phyloP scores from a whole-genome alignment of 2,113 vertebrate genomes.

The Xerus inauris region DNA sequence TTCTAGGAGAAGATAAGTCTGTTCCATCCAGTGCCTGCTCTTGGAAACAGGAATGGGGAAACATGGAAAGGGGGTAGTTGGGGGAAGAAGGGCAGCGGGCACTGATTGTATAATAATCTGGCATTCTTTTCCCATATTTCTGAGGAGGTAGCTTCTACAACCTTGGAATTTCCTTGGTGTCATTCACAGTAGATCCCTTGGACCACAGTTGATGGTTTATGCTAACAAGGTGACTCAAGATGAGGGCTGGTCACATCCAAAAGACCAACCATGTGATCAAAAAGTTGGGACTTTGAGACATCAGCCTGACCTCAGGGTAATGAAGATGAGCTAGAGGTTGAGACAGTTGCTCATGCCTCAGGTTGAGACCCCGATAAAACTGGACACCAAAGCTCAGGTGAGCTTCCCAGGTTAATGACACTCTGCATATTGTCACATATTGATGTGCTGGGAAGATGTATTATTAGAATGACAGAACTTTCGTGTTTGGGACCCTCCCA shows the following conservation, averaged over 20 bases:
- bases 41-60: not conserved
- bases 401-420: not conserved
- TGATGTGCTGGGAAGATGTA: not conserved
- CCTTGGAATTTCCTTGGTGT: not conserved
- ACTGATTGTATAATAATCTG: not conserved
- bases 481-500: not conserved
- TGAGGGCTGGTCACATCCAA: not conserved
- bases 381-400: not conserved
- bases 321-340: not conserved
- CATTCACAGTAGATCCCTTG: no score
- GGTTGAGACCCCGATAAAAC: not conserved
- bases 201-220: not conserved
- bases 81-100: not conserved
- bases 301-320: no score
- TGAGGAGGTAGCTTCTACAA: not conserved
- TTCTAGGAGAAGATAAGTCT: not conserved
- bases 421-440: accelerated
- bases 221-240: no score
- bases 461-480: not conserved
- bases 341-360: not conserved
- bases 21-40: not conserved
- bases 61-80: accelerated
- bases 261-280: not conserved
- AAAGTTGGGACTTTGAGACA: not conserved
- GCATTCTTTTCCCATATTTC: not conserved